A percentile compares a stretch with the other conserved stretches of the same genome.
Evolutionary conservation across 2,888 invertebrate genomes (phyloP).

Genomic region (Cephus runcator): DNA sequence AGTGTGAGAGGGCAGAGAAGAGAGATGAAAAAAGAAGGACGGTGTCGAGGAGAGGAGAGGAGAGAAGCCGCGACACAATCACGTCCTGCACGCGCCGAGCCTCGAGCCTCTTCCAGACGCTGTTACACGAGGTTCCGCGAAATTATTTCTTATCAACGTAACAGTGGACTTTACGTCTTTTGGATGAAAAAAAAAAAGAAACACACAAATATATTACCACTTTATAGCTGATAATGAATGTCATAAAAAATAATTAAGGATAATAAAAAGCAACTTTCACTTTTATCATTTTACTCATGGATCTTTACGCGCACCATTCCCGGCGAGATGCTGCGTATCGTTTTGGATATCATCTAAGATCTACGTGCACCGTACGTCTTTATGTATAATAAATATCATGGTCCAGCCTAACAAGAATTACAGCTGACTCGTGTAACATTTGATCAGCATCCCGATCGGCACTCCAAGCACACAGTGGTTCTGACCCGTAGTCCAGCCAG

Average conservation of each 20-base stretch:
- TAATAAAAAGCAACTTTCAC: not conserved
- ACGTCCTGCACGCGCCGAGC: conserved; percentile 65
- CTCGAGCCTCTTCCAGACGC: conserved; percentile 56
- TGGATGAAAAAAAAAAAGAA: not conserved
- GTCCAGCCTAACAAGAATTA: not conserved
- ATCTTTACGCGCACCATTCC: not conserved
- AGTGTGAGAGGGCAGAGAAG: conserved; percentile 29
- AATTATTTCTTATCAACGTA: not conserved
- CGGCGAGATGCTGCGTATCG: conserved; percentile 19
- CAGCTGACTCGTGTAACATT: conserved; percentile 51
- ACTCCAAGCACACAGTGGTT: conserved; percentile 58
- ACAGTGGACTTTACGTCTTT: not conserved
- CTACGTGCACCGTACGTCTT: not conserved
- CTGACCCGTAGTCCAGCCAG: conserved; percentile 55
- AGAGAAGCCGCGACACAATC: conserved; percentile 57
- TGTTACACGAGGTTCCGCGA: conserved; percentile 52
- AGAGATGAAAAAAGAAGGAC: conserved; percentile 29
- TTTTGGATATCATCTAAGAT: conserved; percentile 13
- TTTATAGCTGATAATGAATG: not conserved
- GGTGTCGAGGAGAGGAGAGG: conserved; percentile 36
- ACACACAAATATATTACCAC: not conserved
- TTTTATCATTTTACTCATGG: not conserved
- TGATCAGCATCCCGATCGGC: conserved; percentile 39
- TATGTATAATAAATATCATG: not conserved
- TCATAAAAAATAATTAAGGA: not conserved